Percentiles rank a stretch among this genome's conserved stretches.
Evolutionary conservation across 2,888 invertebrate genomes (phyloP).

Genomic region (Sphaerophoria rueppellii): DNA sequence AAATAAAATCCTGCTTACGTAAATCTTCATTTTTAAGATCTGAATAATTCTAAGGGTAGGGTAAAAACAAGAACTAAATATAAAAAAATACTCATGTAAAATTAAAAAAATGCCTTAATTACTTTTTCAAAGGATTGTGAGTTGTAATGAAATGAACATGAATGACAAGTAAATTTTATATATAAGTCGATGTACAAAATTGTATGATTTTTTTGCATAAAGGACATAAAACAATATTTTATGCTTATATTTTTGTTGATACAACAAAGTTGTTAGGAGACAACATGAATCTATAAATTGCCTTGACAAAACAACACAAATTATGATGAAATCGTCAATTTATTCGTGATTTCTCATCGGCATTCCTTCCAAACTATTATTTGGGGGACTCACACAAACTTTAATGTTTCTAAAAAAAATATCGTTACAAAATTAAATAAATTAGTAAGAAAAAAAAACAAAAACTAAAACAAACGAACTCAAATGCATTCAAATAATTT

Average conservation of each 20-base stretch:
- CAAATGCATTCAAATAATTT: conserved; percentile 35
- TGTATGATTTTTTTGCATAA: conserved; percentile 58
- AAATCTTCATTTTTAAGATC: no score
- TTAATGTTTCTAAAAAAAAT: conserved; percentile 34
- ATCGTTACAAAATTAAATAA: conserved; percentile 14
- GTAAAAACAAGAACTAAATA: no score
- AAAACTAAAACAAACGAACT: conserved; percentile 3
- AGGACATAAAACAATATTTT: conserved; percentile 16
- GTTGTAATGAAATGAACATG: background rate
- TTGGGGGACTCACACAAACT: conserved; percentile 48
- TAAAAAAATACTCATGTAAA: no score
- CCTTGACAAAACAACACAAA: conserved; percentile 71
- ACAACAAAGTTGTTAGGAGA: background rate
- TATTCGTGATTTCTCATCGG: conserved; percentile 30
- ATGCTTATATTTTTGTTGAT: background rate
- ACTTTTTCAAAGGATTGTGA: no score
- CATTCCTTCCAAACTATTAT: conserved; percentile 29
- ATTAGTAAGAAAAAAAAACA: conserved; percentile 4
- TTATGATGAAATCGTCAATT: conserved; percentile 28
- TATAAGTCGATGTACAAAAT: conserved; percentile 76
- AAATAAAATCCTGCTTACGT: no score
- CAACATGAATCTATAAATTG: conserved; percentile 1
- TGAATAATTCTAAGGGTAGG: no score
- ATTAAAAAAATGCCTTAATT: no score
- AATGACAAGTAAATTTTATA: background rate